Conservation (phyloP, 2,888 invertebrate species). For the Teleogryllus oceanicus region DNA sequence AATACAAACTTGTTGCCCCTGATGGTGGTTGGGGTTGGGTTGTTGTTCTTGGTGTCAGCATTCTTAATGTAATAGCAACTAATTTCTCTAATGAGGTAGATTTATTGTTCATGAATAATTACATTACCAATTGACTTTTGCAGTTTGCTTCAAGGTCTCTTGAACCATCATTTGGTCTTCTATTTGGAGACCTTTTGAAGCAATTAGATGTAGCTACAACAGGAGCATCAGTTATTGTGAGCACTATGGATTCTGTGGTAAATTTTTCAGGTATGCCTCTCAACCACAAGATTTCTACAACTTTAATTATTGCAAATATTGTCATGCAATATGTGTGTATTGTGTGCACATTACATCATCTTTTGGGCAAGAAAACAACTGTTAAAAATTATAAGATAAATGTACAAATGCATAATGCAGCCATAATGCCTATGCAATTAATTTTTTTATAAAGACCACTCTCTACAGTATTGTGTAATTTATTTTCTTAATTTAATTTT, state of each 20-base stretch:
- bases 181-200: conserved; percentile 69
- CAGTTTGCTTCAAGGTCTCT: conserved; percentile 76
- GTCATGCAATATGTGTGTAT: background rate
- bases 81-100: background rate
- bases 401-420: too few species aligned
- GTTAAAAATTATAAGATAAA: too few species aligned
- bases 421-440: too few species aligned
- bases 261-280: conserved; percentile 61
- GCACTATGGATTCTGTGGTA: conserved; percentile 70
- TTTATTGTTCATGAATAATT: background rate
- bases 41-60: conserved; percentile 76
- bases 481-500: background rate
- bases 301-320: background rate
- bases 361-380: too few species aligned
- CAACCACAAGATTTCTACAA: background rate
- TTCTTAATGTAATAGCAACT: conserved; percentile 66
- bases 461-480: background rate
- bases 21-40: conserved; percentile 91
- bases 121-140: conserved; percentile 42
- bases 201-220: conserved; percentile 70
- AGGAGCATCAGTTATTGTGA: conserved; percentile 70
- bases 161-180: conserved; percentile 75
- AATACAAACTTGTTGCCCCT: conserved; percentile 59
- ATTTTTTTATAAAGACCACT: too few species aligned
- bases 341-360: background rate